A percentile compares a stretch with the other conserved stretches of the same genome.
Conservation (phyloP, 2,113 vertebrate genomes). For the Leiothrix lutea region DNA sequence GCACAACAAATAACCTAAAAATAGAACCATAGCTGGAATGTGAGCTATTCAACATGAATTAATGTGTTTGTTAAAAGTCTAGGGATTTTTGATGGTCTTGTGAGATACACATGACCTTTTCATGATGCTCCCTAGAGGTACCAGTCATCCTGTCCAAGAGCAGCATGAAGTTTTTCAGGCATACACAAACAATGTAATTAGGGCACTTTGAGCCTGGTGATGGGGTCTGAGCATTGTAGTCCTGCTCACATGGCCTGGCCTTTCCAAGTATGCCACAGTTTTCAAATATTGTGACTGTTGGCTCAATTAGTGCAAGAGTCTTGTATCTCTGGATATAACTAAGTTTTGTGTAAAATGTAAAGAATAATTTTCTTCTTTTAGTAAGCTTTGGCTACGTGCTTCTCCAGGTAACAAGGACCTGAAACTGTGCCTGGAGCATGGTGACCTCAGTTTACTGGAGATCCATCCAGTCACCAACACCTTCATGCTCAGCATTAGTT, state of each 20-base stretch:
- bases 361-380: background rate
- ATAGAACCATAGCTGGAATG: background rate
- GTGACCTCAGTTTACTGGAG: background rate
- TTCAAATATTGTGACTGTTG: background rate
- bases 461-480: background rate
- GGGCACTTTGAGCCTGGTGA: background rate
- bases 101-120: conserved; percentile 35
- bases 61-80: conserved; percentile 14
- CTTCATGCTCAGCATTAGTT: background rate
- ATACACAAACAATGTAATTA: background rate
- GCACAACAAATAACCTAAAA: conserved; percentile 13
- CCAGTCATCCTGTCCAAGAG: background rate
- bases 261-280: background rate
- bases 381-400: background rate
- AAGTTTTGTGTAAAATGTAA: background rate
- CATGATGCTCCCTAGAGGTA: background rate
- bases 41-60: conserved; percentile 15
- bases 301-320: background rate
- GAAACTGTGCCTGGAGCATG: background rate
- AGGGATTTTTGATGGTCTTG: background rate
- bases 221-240: background rate
- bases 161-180: background rate
- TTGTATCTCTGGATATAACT: background rate
- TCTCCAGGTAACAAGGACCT: background rate
- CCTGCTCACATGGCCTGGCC: background rate